Percentiles rank a stretch among this genome's conserved stretches.
phyloP scores from a whole-genome alignment of 2,113 vertebrate species.

The Rhea americana region DNA sequence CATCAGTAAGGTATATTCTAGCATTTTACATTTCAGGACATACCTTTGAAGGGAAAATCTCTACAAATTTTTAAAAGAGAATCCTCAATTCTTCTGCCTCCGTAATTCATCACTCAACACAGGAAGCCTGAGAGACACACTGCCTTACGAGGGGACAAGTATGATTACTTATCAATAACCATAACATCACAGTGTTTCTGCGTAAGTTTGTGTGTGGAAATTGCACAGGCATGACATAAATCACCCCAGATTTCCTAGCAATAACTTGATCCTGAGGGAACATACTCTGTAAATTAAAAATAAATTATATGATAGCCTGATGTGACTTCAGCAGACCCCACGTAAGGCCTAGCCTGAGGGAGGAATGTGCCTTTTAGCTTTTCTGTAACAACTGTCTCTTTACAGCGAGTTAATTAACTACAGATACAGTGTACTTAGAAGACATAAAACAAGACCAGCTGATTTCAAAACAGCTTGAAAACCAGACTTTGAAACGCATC shows the following conservation, averaged over 20 bases:
- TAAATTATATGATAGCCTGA: slow-evolving; percentile 40
- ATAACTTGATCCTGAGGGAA: background rate
- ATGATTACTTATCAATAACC: background rate
- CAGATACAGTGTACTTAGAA: slow-evolving; percentile 38
- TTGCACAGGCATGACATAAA: background rate
- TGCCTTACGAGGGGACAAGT: background rate
- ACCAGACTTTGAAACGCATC: background rate
- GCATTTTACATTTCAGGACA: background rate
- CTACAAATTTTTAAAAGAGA: background rate
- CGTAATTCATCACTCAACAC: background rate
- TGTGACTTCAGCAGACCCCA: background rate
- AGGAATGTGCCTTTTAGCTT: slow-evolving; percentile 46
- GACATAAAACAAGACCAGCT: slow-evolving; percentile 38
- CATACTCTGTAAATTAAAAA: slow-evolving; percentile 61
- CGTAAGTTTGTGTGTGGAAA: background rate
- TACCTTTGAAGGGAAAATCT: background rate
- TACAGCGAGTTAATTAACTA: slow-evolving; percentile 60
- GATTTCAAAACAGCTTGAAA: slow-evolving; percentile 41
- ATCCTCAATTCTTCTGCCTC: background rate
- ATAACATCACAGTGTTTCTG: background rate
- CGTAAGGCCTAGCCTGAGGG: slow-evolving; percentile 37
- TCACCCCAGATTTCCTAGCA: slow-evolving; percentile 44
- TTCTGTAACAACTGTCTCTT: slow-evolving; percentile 51
- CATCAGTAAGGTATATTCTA: background rate
- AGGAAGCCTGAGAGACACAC: background rate